phyloP scores from a whole-genome alignment of 2,888 invertebrate species.

The Luperina testacea region DNA sequence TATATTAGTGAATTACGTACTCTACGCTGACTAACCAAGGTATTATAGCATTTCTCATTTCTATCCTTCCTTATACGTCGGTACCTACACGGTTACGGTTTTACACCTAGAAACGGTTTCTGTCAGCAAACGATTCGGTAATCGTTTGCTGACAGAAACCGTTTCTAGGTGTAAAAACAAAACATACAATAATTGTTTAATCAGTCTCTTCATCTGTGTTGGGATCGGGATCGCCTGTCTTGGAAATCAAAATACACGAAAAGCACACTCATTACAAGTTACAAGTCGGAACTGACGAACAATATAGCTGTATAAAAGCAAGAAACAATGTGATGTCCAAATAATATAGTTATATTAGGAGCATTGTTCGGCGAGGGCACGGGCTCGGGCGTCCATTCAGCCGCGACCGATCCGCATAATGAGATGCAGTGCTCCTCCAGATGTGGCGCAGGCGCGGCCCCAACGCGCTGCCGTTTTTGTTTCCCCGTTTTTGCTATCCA shows the following conservation, averaged over 20 bases:
- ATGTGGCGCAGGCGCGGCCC: constrained; percentile 88
- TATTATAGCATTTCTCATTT: not conserved
- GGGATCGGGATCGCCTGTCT: not conserved
- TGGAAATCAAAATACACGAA: constrained; percentile 30
- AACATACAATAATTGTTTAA: constrained; percentile 1
- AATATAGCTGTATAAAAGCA: constrained; percentile 57
- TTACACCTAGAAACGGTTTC: no score
- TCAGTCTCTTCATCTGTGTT: constrained; percentile 1
- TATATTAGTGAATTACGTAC: not conserved
- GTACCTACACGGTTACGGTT: no score
- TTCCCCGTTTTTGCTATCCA: constrained; percentile 68
- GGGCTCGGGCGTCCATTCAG: constrained; percentile 79
- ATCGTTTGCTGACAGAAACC: not conserved
- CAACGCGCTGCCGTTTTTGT: constrained; percentile 81
- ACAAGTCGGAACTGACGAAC: constrained; percentile 49
- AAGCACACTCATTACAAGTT: constrained; percentile 34
- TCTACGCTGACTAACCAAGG: not conserved
- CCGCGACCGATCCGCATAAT: constrained; percentile 87
- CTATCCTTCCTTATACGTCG: not conserved
- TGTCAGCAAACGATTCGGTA: no score
- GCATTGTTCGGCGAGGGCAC: constrained; percentile 78
- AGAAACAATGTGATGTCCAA: constrained; percentile 61
- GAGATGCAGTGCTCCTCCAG: constrained; percentile 88
- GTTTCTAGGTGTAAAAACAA: constrained; percentile 4
- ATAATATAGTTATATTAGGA: constrained; percentile 70